Conservation (phyloP, 2,888 invertebrate species). For the Diadromus collaris region DNA sequence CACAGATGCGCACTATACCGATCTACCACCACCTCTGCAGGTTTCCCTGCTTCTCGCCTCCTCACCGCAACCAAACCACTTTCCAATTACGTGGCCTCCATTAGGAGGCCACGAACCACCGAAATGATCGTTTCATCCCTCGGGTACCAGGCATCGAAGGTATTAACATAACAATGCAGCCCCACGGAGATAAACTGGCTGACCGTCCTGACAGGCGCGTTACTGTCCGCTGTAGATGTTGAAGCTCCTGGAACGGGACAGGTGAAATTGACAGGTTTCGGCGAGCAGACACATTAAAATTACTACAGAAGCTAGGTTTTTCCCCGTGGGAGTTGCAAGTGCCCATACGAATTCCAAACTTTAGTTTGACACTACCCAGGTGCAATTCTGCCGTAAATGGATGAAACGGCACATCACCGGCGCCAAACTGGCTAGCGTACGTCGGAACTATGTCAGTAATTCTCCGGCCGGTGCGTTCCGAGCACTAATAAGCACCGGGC, state of each 20-base stretch:
- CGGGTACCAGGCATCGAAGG: slow-evolving; percentile 57
- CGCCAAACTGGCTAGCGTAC: no score
- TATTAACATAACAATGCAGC: slow-evolving; percentile 76
- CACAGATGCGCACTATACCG: slow-evolving; percentile 21
- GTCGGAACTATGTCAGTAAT: not conserved
- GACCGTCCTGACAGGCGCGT: slow-evolving; percentile 52
- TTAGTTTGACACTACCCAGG: not conserved
- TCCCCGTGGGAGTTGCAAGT: not conserved
- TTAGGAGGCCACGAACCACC: slow-evolving; percentile 72
- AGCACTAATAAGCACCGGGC: not conserved
- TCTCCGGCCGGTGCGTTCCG: no score
- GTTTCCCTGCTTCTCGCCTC: slow-evolving; percentile 26
- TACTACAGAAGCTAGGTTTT: not conserved
- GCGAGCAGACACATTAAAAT: not conserved
- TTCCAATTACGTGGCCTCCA: slow-evolving; percentile 77
- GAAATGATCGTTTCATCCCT: slow-evolving; percentile 76
- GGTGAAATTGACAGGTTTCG: slow-evolving; percentile 2
- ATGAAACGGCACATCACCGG: not conserved
- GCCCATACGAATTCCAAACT: not conserved
- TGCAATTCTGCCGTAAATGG: not conserved
- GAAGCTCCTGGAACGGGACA: not conserved
- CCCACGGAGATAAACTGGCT: slow-evolving; percentile 72
- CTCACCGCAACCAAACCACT: slow-evolving; percentile 64
- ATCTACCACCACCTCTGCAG: not conserved
- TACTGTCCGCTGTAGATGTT: not conserved